Base-by-base conservation (phyloP, 2,888 invertebrate species). In the Rambutsinella grinnellia region DNA sequence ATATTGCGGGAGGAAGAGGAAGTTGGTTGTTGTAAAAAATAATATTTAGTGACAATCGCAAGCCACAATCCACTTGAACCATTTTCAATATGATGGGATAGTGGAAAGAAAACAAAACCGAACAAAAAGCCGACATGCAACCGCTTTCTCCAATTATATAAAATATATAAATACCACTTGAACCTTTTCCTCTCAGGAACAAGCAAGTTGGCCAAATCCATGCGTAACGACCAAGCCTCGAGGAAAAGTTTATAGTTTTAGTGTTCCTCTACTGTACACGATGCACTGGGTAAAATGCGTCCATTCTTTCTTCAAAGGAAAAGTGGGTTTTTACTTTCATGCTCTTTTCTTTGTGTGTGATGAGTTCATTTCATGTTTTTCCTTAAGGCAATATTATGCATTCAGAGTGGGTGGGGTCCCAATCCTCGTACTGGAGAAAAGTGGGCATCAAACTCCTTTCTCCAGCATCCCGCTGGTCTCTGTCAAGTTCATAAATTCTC, bases 141-240 rank as follows among this genome's bases (percentile, higher is more conserved):
- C n/a, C n/a, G n/a, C n/a, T n/a, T n/a, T n/a, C n/a, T n/a, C n/a
- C n/a, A n/a, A n/a, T n/a, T n/a, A n/a, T n/a, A n/a, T n/a, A n/a
- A n/a, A 58, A 1, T 5, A 3, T 17, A 46, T 47, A 66, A 66
- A 44, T n/a, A 17, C 21, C 19, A 66, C 66, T 57, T 66, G 66
- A 66, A 66, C 46, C 26, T 15, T 26, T 66, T 19, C 13, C 15
- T n/a, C 19, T 24, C 27, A 36, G 36, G 21, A 24, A 53, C 54
- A 61, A 56, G 58, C 60, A 67, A 74, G 61, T 51, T 61, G 78
- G n/a, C n/a, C 28, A 69, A 66, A 70, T 75, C 66, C 70, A 57
- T 69, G 70, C 78, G 75, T 70, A 69, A 68, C 78, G 74, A 74
- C 78, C 17, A 65, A 27, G 66, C 74, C 69, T 67, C n/a, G n/a